These are phyloP conservation scores for Hydrophis major DNA, from an alignment of 2,797 vertebrate genomes.

Conservation along the genomic window DNA sequence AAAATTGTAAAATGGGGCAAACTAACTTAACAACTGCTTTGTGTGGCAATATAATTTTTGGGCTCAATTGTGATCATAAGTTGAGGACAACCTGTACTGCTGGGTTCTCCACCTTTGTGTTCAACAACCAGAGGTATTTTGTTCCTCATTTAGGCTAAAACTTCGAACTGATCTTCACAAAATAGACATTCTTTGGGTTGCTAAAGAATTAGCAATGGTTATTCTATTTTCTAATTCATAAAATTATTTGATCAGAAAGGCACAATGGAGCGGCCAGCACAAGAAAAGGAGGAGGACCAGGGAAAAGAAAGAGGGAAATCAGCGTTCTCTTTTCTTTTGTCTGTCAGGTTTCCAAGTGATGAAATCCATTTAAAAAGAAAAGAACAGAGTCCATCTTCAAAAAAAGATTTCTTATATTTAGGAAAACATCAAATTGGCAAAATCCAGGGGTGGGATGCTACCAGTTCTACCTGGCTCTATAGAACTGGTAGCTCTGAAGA, in stretches of 20 bases:
- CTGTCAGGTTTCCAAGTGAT: no score
- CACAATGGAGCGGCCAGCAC: no score
- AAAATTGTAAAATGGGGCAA: background rate
- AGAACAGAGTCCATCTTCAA: no score
- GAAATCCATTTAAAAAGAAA: no score
- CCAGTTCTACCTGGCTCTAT: no score
- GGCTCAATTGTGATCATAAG: background rate
- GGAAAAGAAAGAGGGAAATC: no score
- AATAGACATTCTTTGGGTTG: background rate
- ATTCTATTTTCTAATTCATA: background rate
- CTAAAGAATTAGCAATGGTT: background rate
- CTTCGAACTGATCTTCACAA: background rate
- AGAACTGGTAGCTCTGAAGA: no score
- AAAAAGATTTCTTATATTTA: no score
- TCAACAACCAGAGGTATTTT: background rate
- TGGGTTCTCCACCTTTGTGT: background rate
- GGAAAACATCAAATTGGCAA: no score
- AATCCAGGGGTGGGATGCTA: no score
- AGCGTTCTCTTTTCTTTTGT: no score
- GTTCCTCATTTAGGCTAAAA: background rate
- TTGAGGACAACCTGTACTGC: background rate
- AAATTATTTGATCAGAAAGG: background rate
- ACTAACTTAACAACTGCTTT: background rate
- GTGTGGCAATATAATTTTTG: background rate
- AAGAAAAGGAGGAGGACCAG: no score